phyloP scores from a whole-genome alignment of 2,113 vertebrate species.

The Sapayoa aenigma region DNA sequence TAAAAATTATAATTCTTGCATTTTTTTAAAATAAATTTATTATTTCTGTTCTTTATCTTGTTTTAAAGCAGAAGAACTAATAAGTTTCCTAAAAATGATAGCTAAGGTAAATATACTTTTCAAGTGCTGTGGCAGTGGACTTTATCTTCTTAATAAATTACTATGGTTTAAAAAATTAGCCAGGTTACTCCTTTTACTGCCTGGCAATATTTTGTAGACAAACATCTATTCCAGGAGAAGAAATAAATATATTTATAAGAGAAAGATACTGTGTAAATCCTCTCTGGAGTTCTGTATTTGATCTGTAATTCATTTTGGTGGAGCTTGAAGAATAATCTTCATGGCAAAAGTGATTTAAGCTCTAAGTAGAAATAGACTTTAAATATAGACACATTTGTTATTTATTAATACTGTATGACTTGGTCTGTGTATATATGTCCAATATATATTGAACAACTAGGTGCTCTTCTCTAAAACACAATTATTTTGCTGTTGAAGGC shows the following conservation, averaged over 20 bases:
- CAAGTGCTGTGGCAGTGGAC: fast-evolving
- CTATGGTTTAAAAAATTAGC: neutral
- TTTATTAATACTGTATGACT: neutral
- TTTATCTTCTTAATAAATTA: neutral
- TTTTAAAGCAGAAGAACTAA: fast-evolving
- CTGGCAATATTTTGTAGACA: neutral
- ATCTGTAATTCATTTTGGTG: neutral
- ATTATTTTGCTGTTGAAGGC: neutral
- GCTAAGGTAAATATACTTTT: neutral
- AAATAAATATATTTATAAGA: neutral
- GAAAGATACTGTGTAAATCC: fast-evolving
- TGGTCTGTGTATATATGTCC: no score
- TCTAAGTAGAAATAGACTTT: neutral
- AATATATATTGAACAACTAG: fast-evolving
- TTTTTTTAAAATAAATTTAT: neutral
- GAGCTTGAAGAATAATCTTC: neutral
- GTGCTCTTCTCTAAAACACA: neutral
- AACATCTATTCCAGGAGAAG: neutral
- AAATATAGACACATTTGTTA: neutral
- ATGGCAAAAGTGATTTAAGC: neutral
- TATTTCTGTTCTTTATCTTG: neutral
- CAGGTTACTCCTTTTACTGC: fast-evolving
- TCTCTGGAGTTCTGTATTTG: neutral
- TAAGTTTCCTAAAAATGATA: fast-evolving
- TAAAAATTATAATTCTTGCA: fast-evolving